phyloP scores from a whole-genome alignment of 2,888 invertebrate genomes.

The Agrotis segetum region DNA sequence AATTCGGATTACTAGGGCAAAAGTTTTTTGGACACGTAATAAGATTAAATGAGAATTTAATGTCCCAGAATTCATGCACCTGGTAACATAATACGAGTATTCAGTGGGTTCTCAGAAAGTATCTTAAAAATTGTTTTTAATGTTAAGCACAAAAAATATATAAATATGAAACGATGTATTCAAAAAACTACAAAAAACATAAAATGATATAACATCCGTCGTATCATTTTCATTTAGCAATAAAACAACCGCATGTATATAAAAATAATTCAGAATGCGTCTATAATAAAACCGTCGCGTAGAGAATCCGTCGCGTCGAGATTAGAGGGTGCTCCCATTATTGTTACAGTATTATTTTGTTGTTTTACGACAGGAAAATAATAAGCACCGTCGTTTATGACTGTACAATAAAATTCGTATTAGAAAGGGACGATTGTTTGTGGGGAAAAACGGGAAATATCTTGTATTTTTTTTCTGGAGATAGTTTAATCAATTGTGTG shows the following conservation, averaged over 20 bases:
- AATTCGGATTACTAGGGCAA: too few relatives aligned
- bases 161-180: conserved; percentile 39
- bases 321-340: conserved; percentile 84
- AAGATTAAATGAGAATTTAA: too few relatives aligned
- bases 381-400: conserved; percentile 86
- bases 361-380: conserved; percentile 89
- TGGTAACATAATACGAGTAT: too few relatives aligned
- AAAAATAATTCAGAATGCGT: conserved; percentile 83
- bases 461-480: conserved; percentile 6
- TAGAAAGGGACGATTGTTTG: conserved; percentile 73
- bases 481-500: conserved; percentile 34
- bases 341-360: conserved; percentile 87
- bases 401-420: conserved; percentile 82
- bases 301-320: conserved; percentile 70
- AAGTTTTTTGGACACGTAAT: too few relatives aligned
- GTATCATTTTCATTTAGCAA: conserved; percentile 77
- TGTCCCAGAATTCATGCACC: too few relatives aligned
- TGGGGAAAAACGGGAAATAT: conserved; percentile 49
- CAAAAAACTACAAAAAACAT: conserved; percentile 63
- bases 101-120: too few relatives aligned
- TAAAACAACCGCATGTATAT: conserved; percentile 82
- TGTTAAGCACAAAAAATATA: too few relatives aligned
- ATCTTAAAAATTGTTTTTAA: too few relatives aligned
- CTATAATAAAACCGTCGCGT: conserved; percentile 81
- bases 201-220: conserved; percentile 57